phyloP scores from a whole-genome alignment of 2,888 invertebrate genomes.

The Sarcophaga caerulescens region DNA sequence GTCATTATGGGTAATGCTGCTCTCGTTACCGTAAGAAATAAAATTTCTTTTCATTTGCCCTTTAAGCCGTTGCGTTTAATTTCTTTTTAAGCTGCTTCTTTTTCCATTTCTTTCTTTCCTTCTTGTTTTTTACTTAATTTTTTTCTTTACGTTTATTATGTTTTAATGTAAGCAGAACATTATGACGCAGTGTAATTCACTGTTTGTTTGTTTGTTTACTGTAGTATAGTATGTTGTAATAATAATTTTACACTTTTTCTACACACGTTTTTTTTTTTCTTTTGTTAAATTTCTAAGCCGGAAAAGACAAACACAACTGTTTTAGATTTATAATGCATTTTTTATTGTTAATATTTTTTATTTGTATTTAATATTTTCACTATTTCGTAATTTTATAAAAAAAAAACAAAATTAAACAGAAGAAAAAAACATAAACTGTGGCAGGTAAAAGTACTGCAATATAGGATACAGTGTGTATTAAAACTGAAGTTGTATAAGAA shows the following conservation, averaged over 20 bases:
- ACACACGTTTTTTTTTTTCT: constrained; percentile 2
- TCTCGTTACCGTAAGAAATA: neutral
- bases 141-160: neutral
- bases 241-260: constrained; percentile 21
- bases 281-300: constrained; percentile 41
- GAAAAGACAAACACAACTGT: constrained; percentile 46
- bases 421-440: neutral
- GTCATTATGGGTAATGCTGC: neutral
- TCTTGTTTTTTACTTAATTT: neutral
- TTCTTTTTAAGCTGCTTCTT: constrained; percentile 5
- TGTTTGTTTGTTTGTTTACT: neutral
- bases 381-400: constrained; percentile 48
- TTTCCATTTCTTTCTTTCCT: constrained; percentile 6
- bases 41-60: constrained; percentile 59
- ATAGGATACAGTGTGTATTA: constrained; percentile 11
- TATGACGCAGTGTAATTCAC: constrained; percentile 25
- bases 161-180: constrained; percentile 53
- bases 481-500: neutral
- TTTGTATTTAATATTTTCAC: constrained; percentile 45
- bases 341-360: constrained; percentile 16
- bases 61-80: constrained; percentile 45
- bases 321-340: constrained; percentile 17
- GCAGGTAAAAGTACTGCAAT: neutral
- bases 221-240: constrained; percentile 33
- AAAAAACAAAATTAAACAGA: constrained; percentile 6